These are phyloP conservation scores for Drosophila helvetica DNA, from an alignment of 2,888 invertebrate genomes.

Conservation along the genomic window DNA sequence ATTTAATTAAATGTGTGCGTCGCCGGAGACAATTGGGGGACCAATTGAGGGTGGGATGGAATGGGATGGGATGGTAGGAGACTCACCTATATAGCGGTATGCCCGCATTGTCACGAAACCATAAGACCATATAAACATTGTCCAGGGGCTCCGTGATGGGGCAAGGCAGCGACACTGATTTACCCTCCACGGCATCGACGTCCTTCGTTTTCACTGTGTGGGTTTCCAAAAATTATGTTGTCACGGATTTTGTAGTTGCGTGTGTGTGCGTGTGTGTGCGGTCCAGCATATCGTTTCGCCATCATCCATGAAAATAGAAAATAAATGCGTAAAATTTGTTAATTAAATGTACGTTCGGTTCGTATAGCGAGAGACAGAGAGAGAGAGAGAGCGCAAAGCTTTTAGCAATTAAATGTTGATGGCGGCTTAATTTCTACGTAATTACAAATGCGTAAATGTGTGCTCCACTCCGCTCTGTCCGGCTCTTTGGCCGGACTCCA, in stretches of 20 bases:
- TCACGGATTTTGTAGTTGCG: slow-evolving; percentile 49
- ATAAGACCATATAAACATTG: slow-evolving; percentile 95
- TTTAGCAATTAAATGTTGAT: slow-evolving; percentile 77
- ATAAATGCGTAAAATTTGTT: slow-evolving; percentile 79
- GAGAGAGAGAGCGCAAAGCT: slow-evolving; percentile 26
- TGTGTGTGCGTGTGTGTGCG: slow-evolving; percentile 1
- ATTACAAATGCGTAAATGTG: slow-evolving; percentile 72
- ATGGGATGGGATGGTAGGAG: background rate
- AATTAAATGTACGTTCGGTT: slow-evolving; percentile 66
- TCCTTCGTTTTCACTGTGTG: slow-evolving; percentile 89
- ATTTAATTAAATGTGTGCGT: slow-evolving; percentile 73
- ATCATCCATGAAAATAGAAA: slow-evolving; percentile 72
- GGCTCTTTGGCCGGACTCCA: too few relatives aligned
- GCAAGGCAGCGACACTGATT: slow-evolving; percentile 93
- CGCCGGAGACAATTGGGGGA: background rate
- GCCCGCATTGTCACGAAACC: slow-evolving; percentile 94
- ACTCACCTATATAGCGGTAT: slow-evolving; percentile 93
- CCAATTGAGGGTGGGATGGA: background rate
- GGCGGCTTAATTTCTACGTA: slow-evolving; percentile 73
- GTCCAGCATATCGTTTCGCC: slow-evolving; percentile 33
- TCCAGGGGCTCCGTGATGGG: slow-evolving; percentile 93
- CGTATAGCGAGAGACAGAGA: slow-evolving; percentile 31
- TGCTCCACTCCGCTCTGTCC: too few relatives aligned
- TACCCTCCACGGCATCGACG: slow-evolving; percentile 94
- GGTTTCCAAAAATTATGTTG: slow-evolving; percentile 65